Conservation (phyloP, 2,888 invertebrate genomes). For the Clostera curtula region DNA sequence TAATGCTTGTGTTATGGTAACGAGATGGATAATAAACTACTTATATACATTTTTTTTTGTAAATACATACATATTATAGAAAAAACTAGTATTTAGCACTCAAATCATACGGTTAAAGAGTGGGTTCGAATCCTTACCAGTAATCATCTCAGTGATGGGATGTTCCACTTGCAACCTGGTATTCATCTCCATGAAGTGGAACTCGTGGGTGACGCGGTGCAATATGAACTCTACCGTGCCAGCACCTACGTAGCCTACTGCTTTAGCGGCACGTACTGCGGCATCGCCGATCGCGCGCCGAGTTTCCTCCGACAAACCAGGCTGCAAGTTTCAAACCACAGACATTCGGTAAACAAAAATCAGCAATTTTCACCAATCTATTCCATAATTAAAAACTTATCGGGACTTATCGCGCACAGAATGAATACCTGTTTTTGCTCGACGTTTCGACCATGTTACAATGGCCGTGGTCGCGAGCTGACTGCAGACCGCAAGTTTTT, state of each 20-base stretch:
- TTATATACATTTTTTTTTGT: too few relatives aligned
- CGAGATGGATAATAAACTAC: too few relatives aligned
- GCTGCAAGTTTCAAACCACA: slow-evolving; percentile 74
- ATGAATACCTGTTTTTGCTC: too few relatives aligned
- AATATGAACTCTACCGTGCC: slow-evolving; percentile 99
- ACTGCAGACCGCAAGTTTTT: too few relatives aligned
- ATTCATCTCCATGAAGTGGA: slow-evolving; percentile 99
- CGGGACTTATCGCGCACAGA: too few relatives aligned
- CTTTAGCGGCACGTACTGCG: slow-evolving; percentile 94
- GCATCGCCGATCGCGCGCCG: slow-evolving; percentile 88
- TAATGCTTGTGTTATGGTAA: too few relatives aligned
- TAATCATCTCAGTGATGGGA: slow-evolving; percentile 98
- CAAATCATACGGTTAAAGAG: not conserved
- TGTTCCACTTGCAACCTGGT: slow-evolving; percentile 97
- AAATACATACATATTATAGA: not conserved
- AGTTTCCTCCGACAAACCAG: slow-evolving; percentile 86
- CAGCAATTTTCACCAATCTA: not conserved
- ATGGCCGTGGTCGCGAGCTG: too few relatives aligned
- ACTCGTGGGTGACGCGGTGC: slow-evolving; percentile 87
- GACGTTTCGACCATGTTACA: too few relatives aligned
- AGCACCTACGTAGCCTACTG: slow-evolving; percentile 97
- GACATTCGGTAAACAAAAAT: slow-evolving; percentile 3
- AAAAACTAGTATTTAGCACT: not conserved
- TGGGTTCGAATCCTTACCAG: slow-evolving; percentile 64
- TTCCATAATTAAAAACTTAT: too few relatives aligned